Base-by-base conservation (phyloP, 35 echinoderm and acorn worm genomes). In the Eucidaris tribuloides region DNA sequence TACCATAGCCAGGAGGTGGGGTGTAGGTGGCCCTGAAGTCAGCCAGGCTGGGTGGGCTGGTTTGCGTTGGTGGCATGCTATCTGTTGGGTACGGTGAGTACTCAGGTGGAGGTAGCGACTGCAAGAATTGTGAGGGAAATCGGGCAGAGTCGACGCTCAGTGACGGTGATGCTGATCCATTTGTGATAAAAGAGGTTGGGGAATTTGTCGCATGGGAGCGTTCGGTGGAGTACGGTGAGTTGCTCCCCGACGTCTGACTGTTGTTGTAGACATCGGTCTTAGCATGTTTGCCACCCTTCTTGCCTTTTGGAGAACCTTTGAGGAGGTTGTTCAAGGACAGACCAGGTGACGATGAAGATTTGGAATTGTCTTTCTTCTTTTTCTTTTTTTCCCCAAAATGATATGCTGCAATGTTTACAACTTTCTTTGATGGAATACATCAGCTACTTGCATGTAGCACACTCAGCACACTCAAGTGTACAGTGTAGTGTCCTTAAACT, bases 321-420 rank as follows among this genome's bases (percentile, higher is more conserved):
- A 74, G 68, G 68, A 74, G 68, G 61, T 64, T 64, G 68, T 74
- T 74, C 9, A 41, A 14, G 15, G 41, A 44, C 9, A 33, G 35
- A 7, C 11, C 9, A 0, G 68, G 37, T 0, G 68, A 44, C 11
- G 68, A 74, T 1, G 35, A 38, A 41, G 35, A 3, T 1, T 4
- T 44, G 2, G 19, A 33, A 0, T 38, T 74, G 68, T 38, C 37
- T 24, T 74, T 40, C 68, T 74, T 74, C 68, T 74, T 74, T n/a
- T 74, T 74, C 37, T 74, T 74, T 40, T 74, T 74, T 40, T 40
- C 38, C n/a, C 68, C 68, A 74, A 74, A 74, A n/a, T n/a, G n/a
- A n/a, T n/a, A n/a, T n/a, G n/a, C n/a, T n/a, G n/a, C n/a, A n/a
- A n/a, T n/a, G n/a, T n/a, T n/a, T n/a, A n/a, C n/a, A n/a, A n/a